Base-by-base conservation (phyloP, 2,888 invertebrate genomes). In the Abscondita cerata region DNA sequence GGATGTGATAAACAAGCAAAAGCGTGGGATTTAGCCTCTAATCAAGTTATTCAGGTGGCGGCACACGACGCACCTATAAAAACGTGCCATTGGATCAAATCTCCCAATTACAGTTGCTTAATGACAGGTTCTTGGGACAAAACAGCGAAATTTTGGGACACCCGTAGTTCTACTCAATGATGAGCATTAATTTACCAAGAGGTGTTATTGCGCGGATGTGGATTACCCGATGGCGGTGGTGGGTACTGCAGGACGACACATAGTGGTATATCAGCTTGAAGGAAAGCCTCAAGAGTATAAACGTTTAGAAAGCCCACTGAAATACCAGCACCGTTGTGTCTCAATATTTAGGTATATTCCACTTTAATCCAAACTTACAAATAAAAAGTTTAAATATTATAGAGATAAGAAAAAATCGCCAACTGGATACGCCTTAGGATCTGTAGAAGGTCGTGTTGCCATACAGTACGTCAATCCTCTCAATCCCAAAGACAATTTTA, bases 111-210 rank as follows among this genome's bases (percentile, higher is more conserved):
- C 82, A 90, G 91, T 3, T 99, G 98, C 76, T 86, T 99, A 20
- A 98, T 99, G 98, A 99, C 99, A 0, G 96, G 97, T 2, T 96
- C 96, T 13, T 98, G 98, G 98, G 98, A 98, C 80, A 98, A 98
- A 82, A 96, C 96, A 0, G 83, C 98, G 20, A 95, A 93, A 91
- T 99, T 99, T 81, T 99, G 99, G 99, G 99, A 99, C 81, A 93
- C 95, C 0, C 86, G 98, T 60, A 91, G 90, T 66, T 87, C 96
- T 0, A 90, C 88, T 96, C 98, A 1, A 92, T 98, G 82, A 85
- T 97, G 84, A 90, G 90, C 11, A 90, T 99, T 69, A 89, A 89
- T 78, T 83, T 99, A 57, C 93, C 96, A 0, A 98, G 99, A 80
- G 98, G 48, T 93, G 94, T 76, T 99, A 98, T 79, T 98, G 98